Conservation (phyloP, 2,113 vertebrate genomes). For the Semnopithecus entellus region DNA sequence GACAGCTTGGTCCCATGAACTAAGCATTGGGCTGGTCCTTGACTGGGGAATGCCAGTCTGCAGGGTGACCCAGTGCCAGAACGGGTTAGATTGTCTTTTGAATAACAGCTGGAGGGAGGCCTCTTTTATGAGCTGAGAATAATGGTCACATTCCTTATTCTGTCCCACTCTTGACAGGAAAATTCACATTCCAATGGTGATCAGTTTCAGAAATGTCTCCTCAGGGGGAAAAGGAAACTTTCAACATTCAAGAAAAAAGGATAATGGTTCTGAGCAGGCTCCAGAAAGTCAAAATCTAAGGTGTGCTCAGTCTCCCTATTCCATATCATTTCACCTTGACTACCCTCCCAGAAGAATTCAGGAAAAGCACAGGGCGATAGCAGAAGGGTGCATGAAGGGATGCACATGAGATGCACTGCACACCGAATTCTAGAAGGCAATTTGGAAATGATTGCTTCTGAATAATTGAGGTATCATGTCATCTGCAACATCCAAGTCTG, state of each 20-base stretch:
- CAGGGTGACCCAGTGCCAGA: conserved; percentile 52
- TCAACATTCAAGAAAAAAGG: neutral
- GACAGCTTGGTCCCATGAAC: neutral
- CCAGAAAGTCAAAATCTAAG: conserved; percentile 47
- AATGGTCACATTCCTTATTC: conserved; percentile 65
- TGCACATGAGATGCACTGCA: neutral
- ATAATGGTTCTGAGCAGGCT: neutral
- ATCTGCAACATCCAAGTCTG: conserved; percentile 41
- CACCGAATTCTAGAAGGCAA: neutral
- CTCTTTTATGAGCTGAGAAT: conserved; percentile 45
- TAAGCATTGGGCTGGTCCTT: neutral
- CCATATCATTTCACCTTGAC: neutral
- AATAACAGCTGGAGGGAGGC: conserved; percentile 54
- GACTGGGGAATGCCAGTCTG: neutral
- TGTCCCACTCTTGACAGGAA: conserved; percentile 57
- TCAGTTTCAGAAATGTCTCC: conserved; percentile 69
- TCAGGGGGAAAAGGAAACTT: conserved; percentile 32
- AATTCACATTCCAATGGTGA: conserved; percentile 66
- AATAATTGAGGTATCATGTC: conserved; percentile 77
- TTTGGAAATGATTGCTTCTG: conserved; percentile 28
- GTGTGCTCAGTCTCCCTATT: neutral
- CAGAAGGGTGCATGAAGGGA: too few relatives aligned
- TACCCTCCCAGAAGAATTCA: neutral
- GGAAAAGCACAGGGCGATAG: neutral
- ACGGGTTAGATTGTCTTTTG: neutral